Percentiles rank a stretch among this genome's conserved stretches.
phyloP scores from a whole-genome alignment of 2,797 vertebrate species.

The Microchirus variegatus region DNA sequence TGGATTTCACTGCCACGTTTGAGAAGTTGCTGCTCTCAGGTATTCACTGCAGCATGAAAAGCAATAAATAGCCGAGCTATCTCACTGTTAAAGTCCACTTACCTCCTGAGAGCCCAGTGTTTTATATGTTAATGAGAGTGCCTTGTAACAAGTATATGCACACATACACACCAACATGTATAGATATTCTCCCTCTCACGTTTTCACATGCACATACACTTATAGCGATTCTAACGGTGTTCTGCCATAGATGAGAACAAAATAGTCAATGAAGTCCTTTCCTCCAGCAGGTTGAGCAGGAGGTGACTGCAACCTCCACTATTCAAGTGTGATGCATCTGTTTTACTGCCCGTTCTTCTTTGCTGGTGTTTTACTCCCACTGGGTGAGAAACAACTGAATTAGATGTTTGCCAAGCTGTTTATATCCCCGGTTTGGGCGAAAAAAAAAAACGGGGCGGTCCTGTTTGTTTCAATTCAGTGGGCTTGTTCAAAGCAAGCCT shows the following conservation, averaged over 20 bases:
- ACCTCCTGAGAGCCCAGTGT: constrained; percentile 71
- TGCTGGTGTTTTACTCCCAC: neutral
- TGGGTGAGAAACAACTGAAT: constrained; percentile 44
- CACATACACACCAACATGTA: constrained; percentile 8
- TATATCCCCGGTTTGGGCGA: constrained; percentile 36
- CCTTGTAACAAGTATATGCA: constrained; percentile 54
- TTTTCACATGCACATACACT: constrained; percentile 1
- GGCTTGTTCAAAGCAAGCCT: constrained; percentile 33
- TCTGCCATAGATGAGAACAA: constrained; percentile 66
- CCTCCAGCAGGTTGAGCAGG: constrained; percentile 38
- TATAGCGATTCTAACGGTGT: constrained; percentile 33
- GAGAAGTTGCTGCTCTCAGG: constrained; percentile 75
- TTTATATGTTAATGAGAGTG: constrained; percentile 81
- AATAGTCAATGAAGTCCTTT: constrained; percentile 65
- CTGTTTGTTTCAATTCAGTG: constrained; percentile 27
- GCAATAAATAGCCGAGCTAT: constrained; percentile 79
- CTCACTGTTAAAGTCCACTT: constrained; percentile 79
- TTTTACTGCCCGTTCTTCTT: constrained; percentile 2
- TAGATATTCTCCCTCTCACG: constrained; percentile 19
- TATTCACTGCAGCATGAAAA: constrained; percentile 80
- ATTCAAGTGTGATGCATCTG: constrained; percentile 23
- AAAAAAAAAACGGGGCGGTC: neutral
- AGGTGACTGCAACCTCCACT: constrained; percentile 55
- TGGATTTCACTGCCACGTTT: constrained; percentile 75
- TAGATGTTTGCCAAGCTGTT: constrained; percentile 42